Evolutionary conservation across 2,888 invertebrate species (phyloP).

Genomic region (Macaria liturata): DNA sequence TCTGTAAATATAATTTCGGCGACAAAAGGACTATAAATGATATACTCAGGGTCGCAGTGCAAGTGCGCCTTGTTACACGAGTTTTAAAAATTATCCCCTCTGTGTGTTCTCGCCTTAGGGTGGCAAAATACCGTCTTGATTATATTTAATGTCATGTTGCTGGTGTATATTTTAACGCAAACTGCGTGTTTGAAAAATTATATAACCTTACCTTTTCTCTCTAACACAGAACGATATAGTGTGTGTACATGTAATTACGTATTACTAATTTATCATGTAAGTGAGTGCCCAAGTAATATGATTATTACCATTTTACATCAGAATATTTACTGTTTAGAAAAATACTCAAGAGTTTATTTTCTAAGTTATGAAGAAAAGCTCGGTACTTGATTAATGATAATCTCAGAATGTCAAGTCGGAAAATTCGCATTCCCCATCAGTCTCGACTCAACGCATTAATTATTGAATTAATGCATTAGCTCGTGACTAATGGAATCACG

Average conservation of each 20-base stretch:
- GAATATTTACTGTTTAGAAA: too few species aligned
- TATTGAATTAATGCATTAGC: constrained; percentile 72
- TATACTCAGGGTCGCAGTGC: constrained; percentile 73
- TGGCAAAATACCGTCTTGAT: constrained; percentile 32
- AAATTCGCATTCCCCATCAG: constrained; percentile 49
- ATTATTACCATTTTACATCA: too few species aligned
- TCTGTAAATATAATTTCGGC: constrained; percentile 83
- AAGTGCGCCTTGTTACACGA: constrained; percentile 71
- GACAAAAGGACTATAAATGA: constrained; percentile 83
- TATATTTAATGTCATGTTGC: constrained; percentile 22
- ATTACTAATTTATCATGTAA: too few species aligned
- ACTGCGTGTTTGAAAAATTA: background rate
- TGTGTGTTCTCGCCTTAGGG: constrained; percentile 32
- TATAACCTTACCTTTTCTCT: too few species aligned
- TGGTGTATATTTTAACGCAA: constrained; percentile 11
- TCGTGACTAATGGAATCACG: constrained; percentile 81
- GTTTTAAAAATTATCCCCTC: constrained; percentile 61
- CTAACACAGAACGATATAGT: too few species aligned
- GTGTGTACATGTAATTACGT: too few species aligned
- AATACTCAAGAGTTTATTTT: too few species aligned
- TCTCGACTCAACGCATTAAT: constrained; percentile 33
- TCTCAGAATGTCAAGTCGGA: constrained; percentile 39
- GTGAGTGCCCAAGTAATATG: too few species aligned
- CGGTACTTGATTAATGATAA: constrained; percentile 51
- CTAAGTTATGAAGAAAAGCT: background rate